A percentile compares a stretch with the other conserved stretches of the same genome.
phyloP scores from a whole-genome alignment of 2,797 vertebrate genomes.

The Chelmon rostratus region DNA sequence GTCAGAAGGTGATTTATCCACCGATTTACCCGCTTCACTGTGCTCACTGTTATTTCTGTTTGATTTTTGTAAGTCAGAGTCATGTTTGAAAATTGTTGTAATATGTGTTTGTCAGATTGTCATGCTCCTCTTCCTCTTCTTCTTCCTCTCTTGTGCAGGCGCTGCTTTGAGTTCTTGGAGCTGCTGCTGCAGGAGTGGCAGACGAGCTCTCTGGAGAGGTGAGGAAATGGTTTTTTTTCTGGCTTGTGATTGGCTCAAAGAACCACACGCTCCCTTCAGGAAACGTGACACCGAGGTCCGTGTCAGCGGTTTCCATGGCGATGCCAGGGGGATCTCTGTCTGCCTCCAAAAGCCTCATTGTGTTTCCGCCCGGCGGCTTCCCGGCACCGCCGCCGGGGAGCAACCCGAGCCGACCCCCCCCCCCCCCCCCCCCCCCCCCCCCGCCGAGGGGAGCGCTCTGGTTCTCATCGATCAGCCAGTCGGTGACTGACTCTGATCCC shows the following conservation, averaged over 20 bases:
- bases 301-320: slow-evolving; percentile 65
- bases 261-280: background rate
- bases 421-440: slow-evolving; percentile 19
- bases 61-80: no score
- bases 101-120: no score
- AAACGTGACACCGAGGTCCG: slow-evolving; percentile 53
- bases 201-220: slow-evolving; percentile 93
- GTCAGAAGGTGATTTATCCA: slow-evolving; percentile 91
- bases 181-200: slow-evolving; percentile 95
- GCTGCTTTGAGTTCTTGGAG: slow-evolving; percentile 95
- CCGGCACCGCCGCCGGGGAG: slow-evolving; percentile 43
- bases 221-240: slow-evolving; percentile 16
- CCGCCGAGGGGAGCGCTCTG: slow-evolving; percentile 57
- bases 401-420: slow-evolving; percentile 59
- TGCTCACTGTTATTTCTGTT: no score
- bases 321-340: slow-evolving; percentile 48
- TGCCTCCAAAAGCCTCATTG: slow-evolving; percentile 57
- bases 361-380: slow-evolving; percentile 54
- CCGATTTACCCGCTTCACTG: no score
- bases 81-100: no score
- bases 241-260: no score
- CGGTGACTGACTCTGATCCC: background rate
- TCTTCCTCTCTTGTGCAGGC: slow-evolving; percentile 73
- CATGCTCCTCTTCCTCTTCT: no score
- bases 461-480: slow-evolving; percentile 47